phyloP scores from a whole-genome alignment of 2,888 invertebrate species.

The Stenolophus ochropezus region DNA sequence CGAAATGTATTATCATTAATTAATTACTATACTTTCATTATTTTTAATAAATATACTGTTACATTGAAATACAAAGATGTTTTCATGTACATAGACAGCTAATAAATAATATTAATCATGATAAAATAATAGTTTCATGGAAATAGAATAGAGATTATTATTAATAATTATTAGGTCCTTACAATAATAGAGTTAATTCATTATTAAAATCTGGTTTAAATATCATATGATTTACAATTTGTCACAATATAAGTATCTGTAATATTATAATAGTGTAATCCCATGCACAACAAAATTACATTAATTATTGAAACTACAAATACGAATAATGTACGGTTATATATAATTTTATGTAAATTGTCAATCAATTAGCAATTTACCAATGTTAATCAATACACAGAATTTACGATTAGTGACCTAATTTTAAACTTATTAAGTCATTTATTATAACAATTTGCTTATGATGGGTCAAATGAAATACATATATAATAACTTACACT shows the following conservation, averaged over 20 bases:
- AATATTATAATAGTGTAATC: not conserved
- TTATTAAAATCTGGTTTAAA: no score
- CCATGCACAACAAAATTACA: not conserved
- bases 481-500: no score
- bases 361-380: not conserved
- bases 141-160: no score
- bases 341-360: constrained; percentile 18
- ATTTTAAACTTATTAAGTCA: constrained; percentile 9
- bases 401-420: constrained; percentile 16
- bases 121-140: no score
- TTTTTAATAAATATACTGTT: no score
- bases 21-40: no score
- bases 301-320: constrained; percentile 24
- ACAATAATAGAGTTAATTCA: no score
- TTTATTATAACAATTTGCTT: constrained; percentile 21
- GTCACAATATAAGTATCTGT: not conserved
- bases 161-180: no score
- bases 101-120: no score
- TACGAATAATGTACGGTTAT: constrained; percentile 5
- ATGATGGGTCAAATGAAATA: constrained; percentile 9
- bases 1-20: no score
- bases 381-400: constrained; percentile 3
- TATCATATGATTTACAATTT: not conserved
- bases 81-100: no score
- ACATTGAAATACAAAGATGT: no score